Conservation (phyloP, 2,888 invertebrate species). For the Timandra comae region DNA sequence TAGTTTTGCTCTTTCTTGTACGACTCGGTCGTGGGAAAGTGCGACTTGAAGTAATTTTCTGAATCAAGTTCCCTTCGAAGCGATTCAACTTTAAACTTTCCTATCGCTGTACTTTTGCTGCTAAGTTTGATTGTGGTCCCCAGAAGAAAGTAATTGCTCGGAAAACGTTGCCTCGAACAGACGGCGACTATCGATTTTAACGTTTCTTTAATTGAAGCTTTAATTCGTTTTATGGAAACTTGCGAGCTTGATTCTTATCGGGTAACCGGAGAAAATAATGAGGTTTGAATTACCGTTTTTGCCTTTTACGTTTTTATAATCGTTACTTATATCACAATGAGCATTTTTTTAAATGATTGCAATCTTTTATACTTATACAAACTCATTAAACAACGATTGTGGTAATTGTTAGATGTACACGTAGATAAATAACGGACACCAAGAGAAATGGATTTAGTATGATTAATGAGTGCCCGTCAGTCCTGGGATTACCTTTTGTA, state of each 20-base stretch:
- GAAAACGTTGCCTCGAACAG: conserved; percentile 5
- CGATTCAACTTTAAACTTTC: conserved; percentile 16
- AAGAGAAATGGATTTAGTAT: conserved; percentile 22
- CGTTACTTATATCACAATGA: too few species aligned
- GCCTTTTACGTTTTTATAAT: too few species aligned
- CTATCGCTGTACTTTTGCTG: conserved; percentile 10
- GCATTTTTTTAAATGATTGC: too few species aligned
- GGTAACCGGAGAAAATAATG: too few species aligned
- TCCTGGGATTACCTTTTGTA: conserved; percentile 26
- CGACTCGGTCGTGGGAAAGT: conserved; percentile 31
- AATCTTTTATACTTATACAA: too few species aligned
- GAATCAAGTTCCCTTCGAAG: conserved; percentile 7
- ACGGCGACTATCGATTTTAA: conserved; percentile 7
- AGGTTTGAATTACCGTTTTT: too few species aligned
- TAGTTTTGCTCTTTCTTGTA: conserved; percentile 27
- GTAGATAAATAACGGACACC: neutral
- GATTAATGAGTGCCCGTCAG: conserved; percentile 27
- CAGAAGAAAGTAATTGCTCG: conserved; percentile 12
- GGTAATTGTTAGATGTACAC: too few species aligned
- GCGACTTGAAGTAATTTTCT: conserved; percentile 6
- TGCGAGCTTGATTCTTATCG: conserved; percentile 1
- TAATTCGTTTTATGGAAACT: conserved; percentile 8
- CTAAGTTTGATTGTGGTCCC: conserved; percentile 9
- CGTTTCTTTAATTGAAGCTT: conserved; percentile 10
- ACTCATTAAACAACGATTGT: conserved; percentile 2